Percentiles rank a stretch among this genome's conserved stretches.
Conservation (phyloP, 2,888 invertebrate species). For the Teinopalpus imperialis region DNA sequence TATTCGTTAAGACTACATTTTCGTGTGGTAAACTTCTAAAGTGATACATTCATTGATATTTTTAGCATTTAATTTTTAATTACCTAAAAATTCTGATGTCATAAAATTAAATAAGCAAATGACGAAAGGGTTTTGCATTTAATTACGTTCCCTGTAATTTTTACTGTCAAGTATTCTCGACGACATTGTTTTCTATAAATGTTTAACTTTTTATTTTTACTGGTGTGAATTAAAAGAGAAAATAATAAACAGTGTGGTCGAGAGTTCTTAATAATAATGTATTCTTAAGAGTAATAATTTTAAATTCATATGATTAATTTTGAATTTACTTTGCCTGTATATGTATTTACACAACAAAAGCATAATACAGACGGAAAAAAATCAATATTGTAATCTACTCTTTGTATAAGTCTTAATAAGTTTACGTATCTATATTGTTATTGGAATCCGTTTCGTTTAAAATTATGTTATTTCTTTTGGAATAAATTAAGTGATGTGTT, state of each 20-base stretch:
- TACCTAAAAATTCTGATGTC: slow-evolving; percentile 7
- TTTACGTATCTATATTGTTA: slow-evolving; percentile 52
- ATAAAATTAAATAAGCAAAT: slow-evolving; percentile 12
- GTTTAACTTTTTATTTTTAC: too few species aligned
- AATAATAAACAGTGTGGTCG: too few species aligned
- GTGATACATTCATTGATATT: slow-evolving; percentile 14
- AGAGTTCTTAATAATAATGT: too few species aligned
- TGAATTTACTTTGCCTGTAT: too few species aligned
- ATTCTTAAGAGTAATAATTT: too few species aligned
- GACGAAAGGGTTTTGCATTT: neutral
- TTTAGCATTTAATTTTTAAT: neutral
- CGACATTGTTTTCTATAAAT: neutral
- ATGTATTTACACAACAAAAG: too few species aligned
- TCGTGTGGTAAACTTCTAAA: slow-evolving; percentile 9
- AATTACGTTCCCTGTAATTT: slow-evolving; percentile 21
- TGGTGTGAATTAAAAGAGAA: too few species aligned
- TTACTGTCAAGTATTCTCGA: neutral
- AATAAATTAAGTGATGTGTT: too few species aligned
- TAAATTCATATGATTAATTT: too few species aligned
- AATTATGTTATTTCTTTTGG: too few species aligned
- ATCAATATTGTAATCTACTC: slow-evolving; percentile 13
- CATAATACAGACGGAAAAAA: neutral
- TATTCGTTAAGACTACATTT: slow-evolving; percentile 4
- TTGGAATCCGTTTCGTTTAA: too few species aligned
- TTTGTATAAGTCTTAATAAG: slow-evolving; percentile 39